Percentiles rank a stretch among this genome's conserved stretches.
These are phyloP conservation scores for Diabrotica undecimpunctata DNA, from an alignment of 1,140 invertebrate genomes.

Conservation along the genomic window DNA sequence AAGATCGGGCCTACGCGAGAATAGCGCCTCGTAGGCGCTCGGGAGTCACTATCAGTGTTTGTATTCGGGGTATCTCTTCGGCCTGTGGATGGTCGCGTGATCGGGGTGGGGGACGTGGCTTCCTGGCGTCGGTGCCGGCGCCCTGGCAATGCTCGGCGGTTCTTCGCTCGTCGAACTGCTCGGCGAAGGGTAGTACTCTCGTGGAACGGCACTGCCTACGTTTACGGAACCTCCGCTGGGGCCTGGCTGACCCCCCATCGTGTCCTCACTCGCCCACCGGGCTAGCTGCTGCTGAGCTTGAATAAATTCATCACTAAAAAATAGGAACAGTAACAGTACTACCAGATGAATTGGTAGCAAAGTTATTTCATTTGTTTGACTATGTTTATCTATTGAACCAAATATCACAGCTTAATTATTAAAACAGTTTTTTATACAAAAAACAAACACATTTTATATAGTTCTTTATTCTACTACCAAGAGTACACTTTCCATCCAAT, in stretches of 20 bases:
- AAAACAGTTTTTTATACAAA: too few relatives aligned
- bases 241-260: conserved; percentile 53
- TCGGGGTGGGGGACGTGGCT: conserved; percentile 41
- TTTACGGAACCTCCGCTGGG: conserved; percentile 38
- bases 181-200: conserved; percentile 53
- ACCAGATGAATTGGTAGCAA: conserved; percentile 23
- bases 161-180: conserved; percentile 44
- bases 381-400: too few relatives aligned
- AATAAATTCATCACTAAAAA: conserved; percentile 92
- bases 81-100: conserved; percentile 47
- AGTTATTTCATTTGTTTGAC: neutral
- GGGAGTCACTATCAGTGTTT: conserved; percentile 56
- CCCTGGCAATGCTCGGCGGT: conserved; percentile 46
- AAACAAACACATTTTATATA: too few relatives aligned
- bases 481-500: too few relatives aligned
- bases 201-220: conserved; percentile 37
- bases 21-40: conserved; percentile 18
- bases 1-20: conserved; percentile 2
- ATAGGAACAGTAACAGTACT: conserved; percentile 58
- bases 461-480: too few relatives aligned
- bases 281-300: conserved; percentile 89
- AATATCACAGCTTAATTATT: too few relatives aligned
- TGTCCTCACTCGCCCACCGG: conserved; percentile 86
- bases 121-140: conserved; percentile 39
- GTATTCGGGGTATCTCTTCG: conserved; percentile 58